These are phyloP conservation scores for Zygothrica quintamaculata DNA, from an alignment of 2,888 invertebrate species.

Conservation along the genomic window DNA sequence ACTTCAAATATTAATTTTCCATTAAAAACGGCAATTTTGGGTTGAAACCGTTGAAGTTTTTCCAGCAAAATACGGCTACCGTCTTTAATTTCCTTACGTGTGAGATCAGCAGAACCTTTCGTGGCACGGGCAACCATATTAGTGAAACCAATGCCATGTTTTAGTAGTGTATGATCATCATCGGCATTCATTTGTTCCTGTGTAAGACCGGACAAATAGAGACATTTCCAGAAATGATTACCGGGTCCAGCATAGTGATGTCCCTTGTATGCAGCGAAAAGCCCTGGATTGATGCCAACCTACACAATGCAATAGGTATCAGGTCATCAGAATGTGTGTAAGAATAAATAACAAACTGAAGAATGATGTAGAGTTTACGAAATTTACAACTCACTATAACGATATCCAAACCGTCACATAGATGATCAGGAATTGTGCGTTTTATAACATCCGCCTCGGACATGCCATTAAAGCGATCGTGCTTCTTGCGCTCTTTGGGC, in stretches of 20 bases:
- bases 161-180: conserved; percentile 96
- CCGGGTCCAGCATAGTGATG: conserved; percentile 99
- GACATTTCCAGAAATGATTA: conserved; percentile 99
- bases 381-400: conserved; percentile 96
- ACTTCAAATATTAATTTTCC: conserved; percentile 99
- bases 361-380: conserved; percentile 50
- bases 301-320: conserved; percentile 80
- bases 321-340: too few relatives aligned
- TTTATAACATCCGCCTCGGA: conserved; percentile 98
- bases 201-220: conserved; percentile 96
- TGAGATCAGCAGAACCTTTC: conserved; percentile 97
- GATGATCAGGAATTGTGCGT: conserved; percentile 96
- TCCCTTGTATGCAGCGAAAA: conserved; percentile 98
- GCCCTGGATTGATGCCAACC: conserved; percentile 99
- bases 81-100: conserved; percentile 96
- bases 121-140: conserved; percentile 98
- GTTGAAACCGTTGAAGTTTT: conserved; percentile 95
- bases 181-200: conserved; percentile 98
- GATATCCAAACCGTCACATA: conserved; percentile 97
- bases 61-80: conserved; percentile 94
- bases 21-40: conserved; percentile 98
- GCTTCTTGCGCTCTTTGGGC: conserved; percentile 94
- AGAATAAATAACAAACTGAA: too few relatives aligned
- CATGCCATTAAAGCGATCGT: conserved; percentile 98
- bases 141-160: conserved; percentile 98